Evolutionary conservation across 2,113 vertebrate species (phyloP).

Genomic region (Morone chrysops): DNA sequence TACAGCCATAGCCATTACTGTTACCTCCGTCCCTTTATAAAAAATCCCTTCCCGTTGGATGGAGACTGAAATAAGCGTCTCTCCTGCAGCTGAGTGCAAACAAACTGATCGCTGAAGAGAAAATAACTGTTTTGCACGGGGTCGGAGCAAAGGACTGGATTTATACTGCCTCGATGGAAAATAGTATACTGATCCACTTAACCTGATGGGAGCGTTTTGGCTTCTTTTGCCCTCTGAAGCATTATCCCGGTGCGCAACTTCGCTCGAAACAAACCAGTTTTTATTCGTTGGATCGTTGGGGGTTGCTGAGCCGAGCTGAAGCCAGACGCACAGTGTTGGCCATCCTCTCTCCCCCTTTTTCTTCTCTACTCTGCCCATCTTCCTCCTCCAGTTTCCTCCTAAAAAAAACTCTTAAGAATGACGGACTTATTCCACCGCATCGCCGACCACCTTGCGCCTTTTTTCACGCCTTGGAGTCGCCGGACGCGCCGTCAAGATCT

Average conservation of each 20-base stretch:
- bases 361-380: neutral
- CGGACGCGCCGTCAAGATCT: slow-evolving; percentile 63
- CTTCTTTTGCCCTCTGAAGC: slow-evolving; percentile 30
- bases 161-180: slow-evolving; percentile 37
- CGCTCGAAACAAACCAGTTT: slow-evolving; percentile 45
- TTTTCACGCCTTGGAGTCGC: slow-evolving; percentile 57
- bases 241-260: slow-evolving; percentile 67
- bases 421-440: slow-evolving; percentile 70
- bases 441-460: slow-evolving; percentile 47
- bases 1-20: neutral
- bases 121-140: slow-evolving; percentile 4
- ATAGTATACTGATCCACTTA: neutral
- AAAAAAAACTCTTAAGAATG: slow-evolving; percentile 64
- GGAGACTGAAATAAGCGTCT: slow-evolving; percentile 25
- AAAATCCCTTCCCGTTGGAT: neutral
- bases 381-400: slow-evolving; percentile 3
- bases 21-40: neutral
- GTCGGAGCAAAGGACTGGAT: slow-evolving; percentile 8
- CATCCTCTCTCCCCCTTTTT: neutral
- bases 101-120: slow-evolving; percentile 1
- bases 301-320: slow-evolving; percentile 44
- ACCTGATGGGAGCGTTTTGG: slow-evolving; percentile 56
- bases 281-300: slow-evolving; percentile 39
- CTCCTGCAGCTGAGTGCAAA: neutral
- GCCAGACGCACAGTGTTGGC: slow-evolving; percentile 36